Conservation (phyloP, 2,797 vertebrate species). For the Cossypha niveicapilla region DNA sequence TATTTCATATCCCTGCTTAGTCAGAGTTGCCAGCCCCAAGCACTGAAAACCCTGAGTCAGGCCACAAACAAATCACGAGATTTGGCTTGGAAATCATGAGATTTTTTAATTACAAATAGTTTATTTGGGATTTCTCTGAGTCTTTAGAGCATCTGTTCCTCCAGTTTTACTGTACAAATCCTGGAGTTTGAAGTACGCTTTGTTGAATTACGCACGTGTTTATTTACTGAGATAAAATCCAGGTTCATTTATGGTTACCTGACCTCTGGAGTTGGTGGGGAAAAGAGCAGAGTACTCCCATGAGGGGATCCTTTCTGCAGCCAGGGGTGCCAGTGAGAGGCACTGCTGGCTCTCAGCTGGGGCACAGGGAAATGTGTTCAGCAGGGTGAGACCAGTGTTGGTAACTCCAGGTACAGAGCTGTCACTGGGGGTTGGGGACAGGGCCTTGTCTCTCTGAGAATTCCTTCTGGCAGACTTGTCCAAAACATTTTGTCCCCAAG, state of each 20-base stretch:
- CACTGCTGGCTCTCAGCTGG: neutral
- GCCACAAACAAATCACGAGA: conserved; percentile 54
- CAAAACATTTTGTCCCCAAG: neutral
- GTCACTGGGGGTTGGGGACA: neutral
- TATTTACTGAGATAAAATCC: neutral
- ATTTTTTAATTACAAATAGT: conserved; percentile 34
- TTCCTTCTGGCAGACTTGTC: neutral
- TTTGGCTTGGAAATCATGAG: conserved; percentile 46
- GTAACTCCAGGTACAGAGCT: neutral
- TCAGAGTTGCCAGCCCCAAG: conserved; percentile 53
- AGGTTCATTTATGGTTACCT: neutral
- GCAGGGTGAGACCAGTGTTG: neutral
- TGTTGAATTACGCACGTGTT: neutral
- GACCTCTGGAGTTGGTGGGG: neutral
- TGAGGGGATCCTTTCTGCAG: neutral
- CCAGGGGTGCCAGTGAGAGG: neutral
- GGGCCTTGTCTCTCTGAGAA: neutral
- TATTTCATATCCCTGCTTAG: conserved; percentile 60
- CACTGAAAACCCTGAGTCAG: conserved; percentile 61
- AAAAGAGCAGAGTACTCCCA: neutral
- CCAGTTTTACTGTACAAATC: neutral
- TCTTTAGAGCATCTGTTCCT: neutral
- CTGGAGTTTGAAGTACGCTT: neutral
- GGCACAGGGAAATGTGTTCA: neutral
- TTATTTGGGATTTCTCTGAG: conserved; percentile 29